phyloP scores from a whole-genome alignment of 1,140 invertebrate genomes.

The Rhysida immarginata region DNA sequence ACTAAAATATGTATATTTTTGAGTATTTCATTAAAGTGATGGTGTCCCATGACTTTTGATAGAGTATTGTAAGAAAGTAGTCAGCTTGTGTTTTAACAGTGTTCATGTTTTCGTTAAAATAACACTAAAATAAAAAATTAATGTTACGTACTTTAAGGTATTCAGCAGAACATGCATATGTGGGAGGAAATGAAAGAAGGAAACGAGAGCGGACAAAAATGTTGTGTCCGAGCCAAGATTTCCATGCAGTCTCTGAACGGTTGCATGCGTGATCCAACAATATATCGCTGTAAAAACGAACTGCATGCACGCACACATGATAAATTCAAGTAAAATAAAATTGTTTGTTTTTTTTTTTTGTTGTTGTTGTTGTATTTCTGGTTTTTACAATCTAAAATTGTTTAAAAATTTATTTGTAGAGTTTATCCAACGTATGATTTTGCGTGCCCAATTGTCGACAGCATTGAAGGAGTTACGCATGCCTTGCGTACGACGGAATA shows the following conservation, averaged over 20 bases:
- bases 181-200: constrained; percentile 95
- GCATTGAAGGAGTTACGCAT: constrained; percentile 93
- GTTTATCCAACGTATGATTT: constrained; percentile 99
- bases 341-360: background rate
- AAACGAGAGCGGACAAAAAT: constrained; percentile 55
- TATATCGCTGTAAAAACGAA: constrained; percentile 96
- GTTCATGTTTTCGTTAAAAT: too few relatives aligned
- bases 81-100: too few relatives aligned
- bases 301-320: constrained; percentile 78
- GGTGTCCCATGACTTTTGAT: too few relatives aligned
- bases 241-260: constrained; percentile 94
- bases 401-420: constrained; percentile 37
- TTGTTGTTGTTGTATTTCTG: background rate
- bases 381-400: background rate
- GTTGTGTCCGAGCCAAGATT: constrained; percentile 92
- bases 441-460: constrained; percentile 97
- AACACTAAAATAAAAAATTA: too few relatives aligned
- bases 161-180: constrained; percentile 69
- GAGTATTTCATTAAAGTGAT: too few relatives aligned
- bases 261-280: constrained; percentile 96
- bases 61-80: too few relatives aligned
- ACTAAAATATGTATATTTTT: too few relatives aligned
- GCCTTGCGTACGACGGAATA: constrained; percentile 96
- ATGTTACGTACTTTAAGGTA: constrained; percentile 36
- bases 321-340: constrained; percentile 80